phyloP scores from a whole-genome alignment of 1,140 invertebrate genomes.

The Listronotus bonariensis region DNA sequence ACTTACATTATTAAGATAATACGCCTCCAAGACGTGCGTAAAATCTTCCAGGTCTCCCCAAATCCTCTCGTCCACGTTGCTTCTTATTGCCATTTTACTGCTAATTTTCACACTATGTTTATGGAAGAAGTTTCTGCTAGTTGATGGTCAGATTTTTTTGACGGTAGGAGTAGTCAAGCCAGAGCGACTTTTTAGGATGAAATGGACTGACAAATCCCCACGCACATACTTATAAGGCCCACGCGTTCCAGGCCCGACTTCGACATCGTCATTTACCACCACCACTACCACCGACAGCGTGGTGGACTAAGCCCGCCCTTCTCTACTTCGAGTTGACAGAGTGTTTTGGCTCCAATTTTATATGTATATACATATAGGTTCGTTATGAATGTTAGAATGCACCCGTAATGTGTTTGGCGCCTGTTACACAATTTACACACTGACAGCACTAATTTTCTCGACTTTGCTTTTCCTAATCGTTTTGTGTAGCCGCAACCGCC shows the following conservation, averaged over 20 bases:
- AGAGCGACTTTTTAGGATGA: not conserved
- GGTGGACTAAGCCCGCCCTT: not conserved
- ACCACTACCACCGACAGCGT: constrained; percentile 1
- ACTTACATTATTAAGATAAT: too few species aligned
- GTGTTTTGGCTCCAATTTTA: not conserved
- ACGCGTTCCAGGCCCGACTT: constrained; percentile 1
- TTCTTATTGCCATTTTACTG: not conserved
- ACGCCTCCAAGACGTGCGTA: too few species aligned
- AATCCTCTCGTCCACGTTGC: not conserved
- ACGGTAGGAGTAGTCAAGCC: not conserved
- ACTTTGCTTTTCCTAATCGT: too few species aligned
- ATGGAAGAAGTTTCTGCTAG: not conserved
- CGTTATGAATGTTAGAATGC: not conserved
- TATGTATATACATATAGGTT: constrained; percentile 4
- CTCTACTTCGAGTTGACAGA: constrained; percentile 1
- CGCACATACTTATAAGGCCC: not conserved
- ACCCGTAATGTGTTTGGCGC: constrained; percentile 1
- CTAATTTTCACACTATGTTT: constrained; percentile 1
- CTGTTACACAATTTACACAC: not conserved
- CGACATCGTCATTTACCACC: not conserved
- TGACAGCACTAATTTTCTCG: too few species aligned
- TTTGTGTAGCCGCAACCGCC: too few species aligned
- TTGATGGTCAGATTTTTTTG: not conserved
- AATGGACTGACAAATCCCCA: not conserved
- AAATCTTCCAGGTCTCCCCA: too few species aligned